Conservation (phyloP, 2,797 vertebrate genomes). For the Gymnocypris eckloni region DNA sequence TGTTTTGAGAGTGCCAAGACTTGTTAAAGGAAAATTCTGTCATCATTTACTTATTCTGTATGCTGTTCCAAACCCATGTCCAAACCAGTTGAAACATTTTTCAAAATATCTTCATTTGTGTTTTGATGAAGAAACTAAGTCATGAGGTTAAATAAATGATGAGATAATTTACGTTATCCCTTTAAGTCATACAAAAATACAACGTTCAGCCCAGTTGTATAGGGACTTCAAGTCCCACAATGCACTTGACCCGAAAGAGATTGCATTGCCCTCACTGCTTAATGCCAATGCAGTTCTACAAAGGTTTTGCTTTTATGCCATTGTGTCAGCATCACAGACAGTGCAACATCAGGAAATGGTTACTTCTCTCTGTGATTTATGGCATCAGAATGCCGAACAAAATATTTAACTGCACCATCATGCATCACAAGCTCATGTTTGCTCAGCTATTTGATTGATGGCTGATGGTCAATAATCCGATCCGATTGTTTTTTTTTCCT, state of each 20-base stretch:
- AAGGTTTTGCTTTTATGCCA: background rate
- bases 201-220: background rate
- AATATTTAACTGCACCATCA: conserved; percentile 13
- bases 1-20: conserved; percentile 72
- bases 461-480: conserved; percentile 12
- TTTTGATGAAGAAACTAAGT: background rate
- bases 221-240: conserved; percentile 13
- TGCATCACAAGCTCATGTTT: conserved; percentile 60
- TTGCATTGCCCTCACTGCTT: conserved; percentile 12
- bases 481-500: background rate
- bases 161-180: background rate
- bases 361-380: conserved; percentile 4
- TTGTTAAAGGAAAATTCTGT: conserved; percentile 40
- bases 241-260: conserved; percentile 7
- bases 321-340: background rate
- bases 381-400: background rate
- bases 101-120: background rate
- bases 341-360: background rate
- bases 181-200: background rate
- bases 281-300: background rate
- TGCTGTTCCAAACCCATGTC: background rate
- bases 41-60: background rate
- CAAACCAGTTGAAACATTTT: background rate
- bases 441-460: conserved; percentile 25
- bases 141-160: background rate